Percentiles rank a stretch among this genome's conserved stretches.
Conservation (phyloP, 1,140 invertebrate species). For the Anoplophora glabripennis region DNA sequence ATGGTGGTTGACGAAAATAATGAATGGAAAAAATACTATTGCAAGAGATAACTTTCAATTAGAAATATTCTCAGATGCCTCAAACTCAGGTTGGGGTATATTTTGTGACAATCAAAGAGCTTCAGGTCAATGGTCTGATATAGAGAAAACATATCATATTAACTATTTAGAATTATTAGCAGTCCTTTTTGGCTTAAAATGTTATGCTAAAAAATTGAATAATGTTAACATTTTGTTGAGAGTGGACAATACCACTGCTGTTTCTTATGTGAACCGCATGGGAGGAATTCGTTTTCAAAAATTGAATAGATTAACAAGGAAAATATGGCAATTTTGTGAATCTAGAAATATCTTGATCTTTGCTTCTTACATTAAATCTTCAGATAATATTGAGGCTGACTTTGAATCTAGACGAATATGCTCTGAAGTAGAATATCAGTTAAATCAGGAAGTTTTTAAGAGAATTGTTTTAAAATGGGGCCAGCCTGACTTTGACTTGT, state of each 20-base stretch:
- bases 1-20: conserved; percentile 16
- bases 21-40: neutral
- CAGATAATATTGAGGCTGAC: neutral
- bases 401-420: conserved; percentile 2
- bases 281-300: neutral
- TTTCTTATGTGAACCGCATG: conserved; percentile 1
- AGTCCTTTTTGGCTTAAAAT: conserved; percentile 15
- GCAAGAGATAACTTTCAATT: neutral
- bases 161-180: conserved; percentile 23
- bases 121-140: conserved; percentile 8
- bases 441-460: neutral
- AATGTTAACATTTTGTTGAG: too few species aligned
- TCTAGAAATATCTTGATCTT: neutral
- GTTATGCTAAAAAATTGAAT: conserved; percentile 1
- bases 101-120: conserved; percentile 8
- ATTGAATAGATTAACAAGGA: neutral
- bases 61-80: conserved; percentile 14
- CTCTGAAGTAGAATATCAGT: conserved; percentile 1
- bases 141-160: conserved; percentile 8
- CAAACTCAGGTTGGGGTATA: conserved; percentile 12
- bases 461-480: neutral
- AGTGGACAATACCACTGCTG: conserved; percentile 1
- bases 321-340: conserved; percentile 8
- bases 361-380: neutral
- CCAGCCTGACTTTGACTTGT: conserved; percentile 2